phyloP scores from a whole-genome alignment of 2,888 invertebrate species.

The Apamea sordens region DNA sequence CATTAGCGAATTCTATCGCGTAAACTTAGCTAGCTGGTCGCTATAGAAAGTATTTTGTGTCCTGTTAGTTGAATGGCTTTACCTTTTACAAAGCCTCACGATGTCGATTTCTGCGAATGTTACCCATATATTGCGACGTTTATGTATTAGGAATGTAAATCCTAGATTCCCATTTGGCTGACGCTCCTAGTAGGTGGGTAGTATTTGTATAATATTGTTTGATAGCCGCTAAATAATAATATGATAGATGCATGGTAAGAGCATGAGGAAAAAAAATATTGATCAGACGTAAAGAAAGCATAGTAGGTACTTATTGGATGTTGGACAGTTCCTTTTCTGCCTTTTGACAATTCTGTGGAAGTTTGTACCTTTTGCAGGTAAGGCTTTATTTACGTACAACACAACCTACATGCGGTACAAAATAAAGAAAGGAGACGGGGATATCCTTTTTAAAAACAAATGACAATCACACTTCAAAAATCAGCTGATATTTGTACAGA shows the following conservation, averaged over 20 bases:
- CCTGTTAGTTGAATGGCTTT: conserved; percentile 53
- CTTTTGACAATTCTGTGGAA: conserved; percentile 11
- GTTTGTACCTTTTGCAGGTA: background rate
- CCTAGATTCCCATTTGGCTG: conserved; percentile 31
- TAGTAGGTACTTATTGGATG: background rate
- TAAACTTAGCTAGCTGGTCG: conserved; percentile 11
- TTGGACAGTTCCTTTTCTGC: conserved; percentile 9
- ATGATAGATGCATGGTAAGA: background rate
- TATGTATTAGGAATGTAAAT: conserved; percentile 55
- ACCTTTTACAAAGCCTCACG: conserved; percentile 56
- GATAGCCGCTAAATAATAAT: background rate
- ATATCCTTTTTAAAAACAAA: too few species aligned
- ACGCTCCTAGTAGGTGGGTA: background rate
- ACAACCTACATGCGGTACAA: conserved; percentile 9
- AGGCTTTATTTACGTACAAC: background rate
- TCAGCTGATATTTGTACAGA: too few species aligned
- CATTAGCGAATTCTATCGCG: conserved; percentile 45
- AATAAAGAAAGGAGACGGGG: background rate
- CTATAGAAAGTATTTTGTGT: conserved; percentile 54
- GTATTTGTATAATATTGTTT: background rate
- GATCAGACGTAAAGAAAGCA: background rate
- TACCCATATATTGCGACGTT: conserved; percentile 52
- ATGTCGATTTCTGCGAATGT: conserved; percentile 57
- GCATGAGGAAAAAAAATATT: background rate
- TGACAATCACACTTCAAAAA: too few species aligned